A percentile compares a stretch with the other conserved stretches of the same genome.
phyloP scores from a whole-genome alignment of 2,888 invertebrate genomes.

The Melinopterus prodromus region DNA sequence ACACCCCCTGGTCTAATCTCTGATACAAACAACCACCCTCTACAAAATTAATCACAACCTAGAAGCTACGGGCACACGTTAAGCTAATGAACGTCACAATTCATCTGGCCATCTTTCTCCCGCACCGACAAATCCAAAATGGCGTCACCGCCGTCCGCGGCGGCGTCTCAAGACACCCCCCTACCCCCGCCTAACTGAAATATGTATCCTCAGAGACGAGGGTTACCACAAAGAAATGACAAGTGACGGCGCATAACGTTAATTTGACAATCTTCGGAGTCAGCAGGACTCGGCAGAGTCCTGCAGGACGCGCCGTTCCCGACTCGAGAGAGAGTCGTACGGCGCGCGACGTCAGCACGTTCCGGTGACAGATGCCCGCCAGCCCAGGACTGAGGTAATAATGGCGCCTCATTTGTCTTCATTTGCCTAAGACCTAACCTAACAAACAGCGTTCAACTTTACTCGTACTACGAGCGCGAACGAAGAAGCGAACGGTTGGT shows the following conservation, averaged over 20 bases:
- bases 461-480: slow-evolving; percentile 31
- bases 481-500: slow-evolving; percentile 34
- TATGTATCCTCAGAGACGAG: not conserved
- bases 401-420: slow-evolving; percentile 59
- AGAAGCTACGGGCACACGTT: not conserved
- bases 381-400: slow-evolving; percentile 58
- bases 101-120: not conserved
- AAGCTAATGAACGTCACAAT: not conserved
- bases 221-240: slow-evolving; percentile 41
- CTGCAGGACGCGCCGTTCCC: not conserved
- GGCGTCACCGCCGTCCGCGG: not conserved
- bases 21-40: not conserved
- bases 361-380: slow-evolving; percentile 52
- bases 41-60: not conserved
- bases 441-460: slow-evolving; percentile 50
- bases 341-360: slow-evolving; percentile 48
- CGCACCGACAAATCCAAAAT: not conserved
- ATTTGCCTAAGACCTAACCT: slow-evolving; percentile 58
- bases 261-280: slow-evolving; percentile 52
- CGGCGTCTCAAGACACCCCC: not conserved
- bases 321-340: not conserved
- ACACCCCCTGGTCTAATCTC: not conserved
- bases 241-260: slow-evolving; percentile 44
- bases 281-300: slow-evolving; percentile 41
- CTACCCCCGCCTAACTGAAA: not conserved